Evolutionary conservation across 2,113 vertebrate genomes (phyloP).

Genomic region (Leucoraja erinaceus): DNA sequence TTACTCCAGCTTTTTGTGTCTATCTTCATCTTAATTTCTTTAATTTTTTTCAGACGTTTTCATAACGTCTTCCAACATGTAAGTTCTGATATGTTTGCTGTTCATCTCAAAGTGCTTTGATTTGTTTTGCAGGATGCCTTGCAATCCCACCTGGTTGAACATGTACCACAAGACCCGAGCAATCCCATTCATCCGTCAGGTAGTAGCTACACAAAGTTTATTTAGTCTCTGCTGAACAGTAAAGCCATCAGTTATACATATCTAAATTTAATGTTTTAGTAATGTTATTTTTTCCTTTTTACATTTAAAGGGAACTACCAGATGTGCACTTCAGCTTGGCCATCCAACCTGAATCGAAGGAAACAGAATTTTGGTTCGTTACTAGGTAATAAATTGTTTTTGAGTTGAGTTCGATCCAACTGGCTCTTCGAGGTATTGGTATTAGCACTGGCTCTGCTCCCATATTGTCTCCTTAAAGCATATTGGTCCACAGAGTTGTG

Average conservation of each 20-base stretch:
- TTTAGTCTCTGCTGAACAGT: not conserved
- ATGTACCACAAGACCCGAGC: not conserved
- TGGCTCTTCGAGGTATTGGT: no score
- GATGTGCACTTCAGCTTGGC: no score
- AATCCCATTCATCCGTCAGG: not conserved
- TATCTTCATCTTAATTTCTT: not conserved
- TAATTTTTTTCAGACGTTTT: not conserved
- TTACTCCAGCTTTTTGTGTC: not conserved
- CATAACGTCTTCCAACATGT: not conserved
- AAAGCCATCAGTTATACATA: not conserved
- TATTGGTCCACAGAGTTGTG: no score
- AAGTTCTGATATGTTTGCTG: not conserved
- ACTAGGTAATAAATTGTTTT: no score
- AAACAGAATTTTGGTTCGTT: no score
- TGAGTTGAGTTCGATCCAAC: no score
- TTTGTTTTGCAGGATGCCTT: conserved; percentile 20
- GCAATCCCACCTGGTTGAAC: conserved; percentile 24
- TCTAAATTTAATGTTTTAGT: not conserved
- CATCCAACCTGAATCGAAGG: no score
- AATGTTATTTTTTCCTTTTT: not conserved
- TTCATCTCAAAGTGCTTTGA: not conserved
- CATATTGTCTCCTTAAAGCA: no score
- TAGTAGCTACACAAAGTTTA: not conserved
- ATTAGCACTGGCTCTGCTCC: no score
- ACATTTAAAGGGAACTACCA: not conserved